Evolutionary conservation across 2,797 vertebrate species (phyloP).

Genomic region (Numenius phaeopus): DNA sequence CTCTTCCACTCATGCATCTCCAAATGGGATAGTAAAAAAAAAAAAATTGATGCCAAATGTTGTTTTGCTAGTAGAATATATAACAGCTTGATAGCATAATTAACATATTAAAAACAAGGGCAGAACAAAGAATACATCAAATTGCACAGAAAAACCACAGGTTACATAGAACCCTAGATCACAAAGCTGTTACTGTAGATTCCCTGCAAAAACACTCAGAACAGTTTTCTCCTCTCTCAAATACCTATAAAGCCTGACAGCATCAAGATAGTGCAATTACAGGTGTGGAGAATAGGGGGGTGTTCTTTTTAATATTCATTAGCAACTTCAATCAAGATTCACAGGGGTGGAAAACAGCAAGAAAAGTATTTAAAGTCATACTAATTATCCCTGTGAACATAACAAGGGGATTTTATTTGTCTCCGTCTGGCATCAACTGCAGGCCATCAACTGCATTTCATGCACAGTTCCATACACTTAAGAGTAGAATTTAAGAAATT

Average conservation of each 20-base stretch:
- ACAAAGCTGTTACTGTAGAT: background rate
- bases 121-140: constrained; percentile 37
- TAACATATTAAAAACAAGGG: constrained; percentile 19
- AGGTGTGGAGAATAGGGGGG: background rate
- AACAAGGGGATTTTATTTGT: background rate
- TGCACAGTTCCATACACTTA: background rate
- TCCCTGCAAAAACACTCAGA: background rate
- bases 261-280: background rate
- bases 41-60: constrained; percentile 22
- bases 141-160: background rate
- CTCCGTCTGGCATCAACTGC: background rate
- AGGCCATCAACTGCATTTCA: background rate
- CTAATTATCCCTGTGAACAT: background rate
- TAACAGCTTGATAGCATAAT: constrained; percentile 19
- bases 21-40: constrained; percentile 31
- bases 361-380: background rate
- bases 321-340: background rate
- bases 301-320: background rate
- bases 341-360: background rate
- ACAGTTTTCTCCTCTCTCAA: background rate
- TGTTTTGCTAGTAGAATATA: constrained; percentile 24
- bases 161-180: background rate
- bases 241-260: background rate
- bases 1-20: constrained; percentile 52
- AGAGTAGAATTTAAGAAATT: background rate